Base-by-base conservation (phyloP, 1,140 invertebrate genomes). In the Eumeta japonica region DNA sequence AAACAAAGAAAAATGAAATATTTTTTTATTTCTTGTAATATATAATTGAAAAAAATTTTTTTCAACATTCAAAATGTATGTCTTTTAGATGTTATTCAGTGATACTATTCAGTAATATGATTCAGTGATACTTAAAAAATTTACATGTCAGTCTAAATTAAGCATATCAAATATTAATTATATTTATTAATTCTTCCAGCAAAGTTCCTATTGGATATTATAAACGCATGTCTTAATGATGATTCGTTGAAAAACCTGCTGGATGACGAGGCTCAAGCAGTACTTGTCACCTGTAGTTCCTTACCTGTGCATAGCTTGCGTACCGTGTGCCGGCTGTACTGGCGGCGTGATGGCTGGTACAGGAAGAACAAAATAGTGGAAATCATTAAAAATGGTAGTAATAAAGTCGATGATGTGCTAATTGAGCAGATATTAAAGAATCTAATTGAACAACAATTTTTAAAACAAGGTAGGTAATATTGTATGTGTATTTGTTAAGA, bases 251-350 rank as follows among this genome's bases (percentile, higher is more conserved):
- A 33, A 13, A 35, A 35, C 13, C 38, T 70, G 10, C 32, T 70
- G 29, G 29, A 45, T 20, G 39, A 46, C 42, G 35, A 28, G 3
- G 49, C 55, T 16, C 45, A 54, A 30, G 30, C 31, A 2, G 27
- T 68, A 1, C 16, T 68, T 18, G 18, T 14, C 7, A 55, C 43
- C 28, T 50, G 40, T 11, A 27, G 52, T 16, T 3, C 16, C 10
- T 15, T 59, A 29, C 16, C 37, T 7, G 58, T 58, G 28, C 56
- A 50, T 10, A 55, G 61, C 2, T 45, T 59, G 42, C 41, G 39
- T 16, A 27, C 66, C 1, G 43, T 68, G 0, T 68, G 66, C 41
- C 43, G 62, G n/a, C 28, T 70, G 19, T 70, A 58, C 27, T 66
- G 64, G 64, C 41, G 53, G 3, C 43, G 56, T 20, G 48, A 48